phyloP scores from a whole-genome alignment of 2,113 vertebrate species.

The Prietella phreatophila region DNA sequence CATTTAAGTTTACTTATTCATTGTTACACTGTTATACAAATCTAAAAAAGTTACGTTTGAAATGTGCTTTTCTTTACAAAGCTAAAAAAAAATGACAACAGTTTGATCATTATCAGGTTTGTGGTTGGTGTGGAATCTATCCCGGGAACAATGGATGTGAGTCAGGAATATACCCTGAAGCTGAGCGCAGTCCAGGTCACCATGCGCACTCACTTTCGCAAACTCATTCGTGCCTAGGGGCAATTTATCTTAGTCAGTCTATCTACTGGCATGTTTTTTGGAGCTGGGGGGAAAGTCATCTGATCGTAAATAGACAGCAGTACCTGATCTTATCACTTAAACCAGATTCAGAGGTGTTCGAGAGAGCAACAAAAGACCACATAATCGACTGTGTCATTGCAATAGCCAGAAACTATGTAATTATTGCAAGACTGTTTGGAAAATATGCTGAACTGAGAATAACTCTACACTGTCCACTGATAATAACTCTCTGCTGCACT shows the following conservation, averaged over 20 bases:
- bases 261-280: no score
- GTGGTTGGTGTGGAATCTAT: background rate
- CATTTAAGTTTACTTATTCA: background rate
- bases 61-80: background rate
- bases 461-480: background rate
- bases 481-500: background rate
- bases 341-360: background rate
- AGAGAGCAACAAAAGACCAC: background rate
- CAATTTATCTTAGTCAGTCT: no score
- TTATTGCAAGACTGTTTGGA: background rate
- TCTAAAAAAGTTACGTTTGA: background rate
- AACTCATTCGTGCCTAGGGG: no score
- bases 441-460: background rate
- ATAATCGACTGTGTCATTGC: background rate
- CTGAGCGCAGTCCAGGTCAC: no score
- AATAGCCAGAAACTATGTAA: background rate
- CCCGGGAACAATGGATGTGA: background rate
- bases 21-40: background rate
- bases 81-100: background rate
- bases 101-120: background rate
- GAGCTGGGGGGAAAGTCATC: background rate
- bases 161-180: no score
- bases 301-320: background rate
- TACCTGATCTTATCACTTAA: no score
- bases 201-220: no score